These are phyloP conservation scores for Chrysolina americana DNA, from an alignment of 2,888 invertebrate genomes.

Conservation along the genomic window DNA sequence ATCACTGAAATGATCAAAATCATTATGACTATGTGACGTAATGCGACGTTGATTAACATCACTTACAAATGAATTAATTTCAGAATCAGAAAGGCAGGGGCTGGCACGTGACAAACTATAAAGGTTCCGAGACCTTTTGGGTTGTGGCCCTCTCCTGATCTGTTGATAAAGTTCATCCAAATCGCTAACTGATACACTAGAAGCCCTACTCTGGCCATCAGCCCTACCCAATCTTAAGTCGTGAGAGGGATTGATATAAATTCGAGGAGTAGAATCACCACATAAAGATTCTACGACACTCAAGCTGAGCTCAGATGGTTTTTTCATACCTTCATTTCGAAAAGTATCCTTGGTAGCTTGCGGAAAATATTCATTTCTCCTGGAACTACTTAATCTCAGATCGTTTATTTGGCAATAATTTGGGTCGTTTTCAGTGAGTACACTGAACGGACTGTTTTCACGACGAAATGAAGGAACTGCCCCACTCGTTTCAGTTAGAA, in stretches of 20 bases:
- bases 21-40: constrained; percentile 51
- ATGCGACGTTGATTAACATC: constrained; percentile 53
- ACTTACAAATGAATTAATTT: constrained; percentile 61
- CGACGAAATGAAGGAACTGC: constrained; percentile 48
- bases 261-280: constrained; percentile 57
- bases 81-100: constrained; percentile 65
- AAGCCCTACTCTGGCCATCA: constrained; percentile 74
- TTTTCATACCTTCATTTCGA: constrained; percentile 37
- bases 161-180: constrained; percentile 81
- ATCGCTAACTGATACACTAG: constrained; percentile 73
- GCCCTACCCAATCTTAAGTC: constrained; percentile 65
- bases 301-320: constrained; percentile 52
- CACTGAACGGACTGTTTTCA: constrained; percentile 55
- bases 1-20: constrained; percentile 55
- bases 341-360: constrained; percentile 45
- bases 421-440: constrained; percentile 46
- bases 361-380: constrained; percentile 34
- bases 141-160: constrained; percentile 71
- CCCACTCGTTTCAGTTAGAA: constrained; percentile 38
- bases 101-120: constrained; percentile 53
- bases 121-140: constrained; percentile 43
- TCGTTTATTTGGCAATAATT: constrained; percentile 49
- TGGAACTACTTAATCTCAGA: constrained; percentile 34
- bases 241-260: constrained; percentile 71
- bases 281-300: constrained; percentile 58